Evolutionary conservation across 2,113 vertebrate species (phyloP), one percentile per base, ranked within the genome.

Genomic region (Chrysochloris asiatica): DNA sequence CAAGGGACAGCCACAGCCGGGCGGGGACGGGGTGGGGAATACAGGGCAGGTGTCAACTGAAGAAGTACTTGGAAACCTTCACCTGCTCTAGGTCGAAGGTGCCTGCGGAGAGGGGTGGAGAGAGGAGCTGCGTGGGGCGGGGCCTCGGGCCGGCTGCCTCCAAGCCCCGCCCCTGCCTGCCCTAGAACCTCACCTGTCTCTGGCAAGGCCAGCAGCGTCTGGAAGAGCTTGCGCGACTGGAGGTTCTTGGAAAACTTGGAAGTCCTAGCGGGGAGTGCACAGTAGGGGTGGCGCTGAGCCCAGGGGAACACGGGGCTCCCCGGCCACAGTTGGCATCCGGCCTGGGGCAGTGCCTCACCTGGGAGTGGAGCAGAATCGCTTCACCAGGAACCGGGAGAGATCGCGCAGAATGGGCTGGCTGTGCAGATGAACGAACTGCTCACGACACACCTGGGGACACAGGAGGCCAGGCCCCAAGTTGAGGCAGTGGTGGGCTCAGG

Each of bases 381-480:
- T 17, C 59, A 98, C 88, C 96, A 99, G 97, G 96, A 99, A 99
- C 85, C 80, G 30, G 7, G 99, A 99, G 87, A 99, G 98, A 75
- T 99, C 97, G 63, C 98, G 95, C 50, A 99, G 97, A 95, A 99
- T 99, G 41, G 98, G 99, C 96, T 99, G 98, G 1, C 97, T 99
- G 96, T 99, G 99, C 85, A 99, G 97, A 22, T 96, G 97, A 71
- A 99, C 98, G 0, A 99, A 99, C 97, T 99, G 99, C 95, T 99
- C 98, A 5, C 99, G 98, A 95, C 99, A 99, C 63, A 99, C 91
- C 99, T 99, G 97, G 48, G 13, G 21, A 13, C 0, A 22, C 2
- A 3, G 69, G 21, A 24, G 9, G 2, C 38, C 17, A 56, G 30
- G 0, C 1, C 24, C 28, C 72, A 45, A 21, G 21, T 10, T 19